A percentile compares a stretch with the other conserved stretches of the same genome.
These are phyloP conservation scores for Nephrocerus scutellatus DNA, from an alignment of 2,888 invertebrate genomes.

Conservation along the genomic window DNA sequence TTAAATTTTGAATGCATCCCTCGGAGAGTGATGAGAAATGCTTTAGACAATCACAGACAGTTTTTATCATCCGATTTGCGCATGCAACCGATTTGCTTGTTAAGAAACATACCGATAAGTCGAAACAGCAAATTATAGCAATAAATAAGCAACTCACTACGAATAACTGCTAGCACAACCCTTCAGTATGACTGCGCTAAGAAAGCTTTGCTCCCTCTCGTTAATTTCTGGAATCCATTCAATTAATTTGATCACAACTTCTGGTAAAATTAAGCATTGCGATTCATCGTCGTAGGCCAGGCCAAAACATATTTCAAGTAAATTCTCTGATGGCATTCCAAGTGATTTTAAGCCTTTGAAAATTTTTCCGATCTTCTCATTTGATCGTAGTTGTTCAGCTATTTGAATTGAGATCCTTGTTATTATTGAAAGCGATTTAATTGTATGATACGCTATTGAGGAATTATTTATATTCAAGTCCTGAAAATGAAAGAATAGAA, in stretches of 20 bases:
- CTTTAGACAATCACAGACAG: conserved; percentile 47
- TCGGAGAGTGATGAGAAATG: conserved; percentile 45
- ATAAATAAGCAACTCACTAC: conserved; percentile 32
- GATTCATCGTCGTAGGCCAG: conserved; percentile 46
- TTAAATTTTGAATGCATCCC: conserved; percentile 49
- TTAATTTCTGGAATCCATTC: conserved; percentile 51
- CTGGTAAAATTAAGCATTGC: conserved; percentile 42
- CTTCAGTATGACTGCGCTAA: conserved; percentile 42
- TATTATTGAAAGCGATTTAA: conserved; percentile 36
- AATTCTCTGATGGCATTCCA: conserved; percentile 46
- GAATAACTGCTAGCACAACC: conserved; percentile 50
- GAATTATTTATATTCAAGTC: conserved; percentile 40
- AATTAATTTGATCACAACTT: conserved; percentile 50
- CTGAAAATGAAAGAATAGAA: conserved; percentile 21
- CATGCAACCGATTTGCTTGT: conserved; percentile 52
- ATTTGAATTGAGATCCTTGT: conserved; percentile 32
- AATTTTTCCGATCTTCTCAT: conserved; percentile 36
- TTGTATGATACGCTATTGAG: conserved; percentile 34
- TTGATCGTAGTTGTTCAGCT: conserved; percentile 30
- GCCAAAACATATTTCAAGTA: conserved; percentile 48
- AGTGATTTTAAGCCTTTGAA: conserved; percentile 42
- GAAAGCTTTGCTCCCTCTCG: conserved; percentile 44
- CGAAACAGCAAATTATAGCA: conserved; percentile 7
- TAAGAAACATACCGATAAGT: conserved; percentile 13
- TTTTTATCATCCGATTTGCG: conserved; percentile 49